Percentiles rank a stretch among this genome's conserved stretches.
phyloP scores from a whole-genome alignment of 2,888 invertebrate genomes.

The Bellardia bayeri region DNA sequence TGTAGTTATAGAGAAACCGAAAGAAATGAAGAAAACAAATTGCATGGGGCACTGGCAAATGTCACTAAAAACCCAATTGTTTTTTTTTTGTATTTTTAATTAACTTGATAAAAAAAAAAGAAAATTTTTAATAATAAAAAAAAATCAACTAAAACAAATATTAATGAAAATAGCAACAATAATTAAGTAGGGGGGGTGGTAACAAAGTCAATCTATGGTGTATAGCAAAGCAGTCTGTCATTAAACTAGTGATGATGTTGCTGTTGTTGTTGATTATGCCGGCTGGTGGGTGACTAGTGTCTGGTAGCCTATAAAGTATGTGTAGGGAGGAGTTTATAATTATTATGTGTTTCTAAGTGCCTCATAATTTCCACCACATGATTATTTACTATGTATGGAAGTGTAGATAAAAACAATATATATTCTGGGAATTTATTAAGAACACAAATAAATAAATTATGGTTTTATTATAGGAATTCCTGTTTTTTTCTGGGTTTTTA shows the following conservation, averaged over 20 bases:
- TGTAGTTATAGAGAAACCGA: background rate
- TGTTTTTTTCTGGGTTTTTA: background rate
- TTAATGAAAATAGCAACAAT: constrained; percentile 35
- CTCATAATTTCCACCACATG: constrained; percentile 59
- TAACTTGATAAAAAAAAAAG: constrained; percentile 35
- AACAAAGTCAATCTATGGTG: background rate
- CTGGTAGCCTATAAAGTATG: background rate
- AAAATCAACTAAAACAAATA: constrained; percentile 47
- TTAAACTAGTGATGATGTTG: background rate
- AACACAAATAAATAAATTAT: constrained; percentile 28
- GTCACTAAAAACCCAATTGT: constrained; percentile 45
- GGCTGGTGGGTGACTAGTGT: background rate
- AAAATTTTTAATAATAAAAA: background rate
- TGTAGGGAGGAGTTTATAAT: constrained; percentile 21
- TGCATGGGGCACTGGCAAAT: constrained; percentile 45
- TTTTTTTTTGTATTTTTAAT: constrained; percentile 15
- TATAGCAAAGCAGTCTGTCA: constrained; percentile 14
- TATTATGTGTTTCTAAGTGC: constrained; percentile 60
- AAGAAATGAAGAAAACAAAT: constrained; percentile 1
- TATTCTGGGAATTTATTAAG: constrained; percentile 42
- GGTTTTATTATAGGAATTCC: background rate
- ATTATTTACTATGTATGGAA: constrained; percentile 18
- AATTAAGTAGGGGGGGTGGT: constrained; percentile 42
- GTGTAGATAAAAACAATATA: constrained; percentile 8
- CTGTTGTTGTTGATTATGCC: constrained; percentile 17